These are phyloP conservation scores for Euschistus heros DNA, from an alignment of 1,140 invertebrate genomes.

Conservation along the genomic window DNA sequence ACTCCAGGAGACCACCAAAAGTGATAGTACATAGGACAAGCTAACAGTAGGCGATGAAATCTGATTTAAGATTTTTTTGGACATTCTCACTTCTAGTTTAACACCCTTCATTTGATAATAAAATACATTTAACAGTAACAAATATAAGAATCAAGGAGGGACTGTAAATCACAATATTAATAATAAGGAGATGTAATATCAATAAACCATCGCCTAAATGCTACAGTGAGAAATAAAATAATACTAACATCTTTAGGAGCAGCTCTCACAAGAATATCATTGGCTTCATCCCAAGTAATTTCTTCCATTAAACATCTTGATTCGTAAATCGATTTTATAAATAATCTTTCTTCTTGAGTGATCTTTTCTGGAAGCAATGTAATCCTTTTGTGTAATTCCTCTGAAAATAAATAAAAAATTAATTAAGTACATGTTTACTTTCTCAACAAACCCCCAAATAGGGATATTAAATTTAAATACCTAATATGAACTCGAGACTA, in stretches of 20 bases:
- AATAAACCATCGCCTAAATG: background rate
- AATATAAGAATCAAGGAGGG: background rate
- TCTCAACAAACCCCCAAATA: no score
- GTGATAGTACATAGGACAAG: no score
- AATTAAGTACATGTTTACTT: no score
- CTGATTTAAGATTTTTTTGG: no score
- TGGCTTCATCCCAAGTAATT: slow-evolving; percentile 60
- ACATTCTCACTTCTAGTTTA: no score
- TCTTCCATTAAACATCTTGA: slow-evolving; percentile 49
- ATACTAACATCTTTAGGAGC: slow-evolving; percentile 41
- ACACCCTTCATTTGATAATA: no score
- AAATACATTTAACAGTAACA: no score
- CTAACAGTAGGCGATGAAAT: no score
- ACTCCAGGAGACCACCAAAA: no score
- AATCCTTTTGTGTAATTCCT: slow-evolving; percentile 59
- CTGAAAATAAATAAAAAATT: no score
- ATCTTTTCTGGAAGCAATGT: slow-evolving; percentile 63
- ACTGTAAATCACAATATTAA: background rate
- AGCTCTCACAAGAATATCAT: slow-evolving; percentile 65
- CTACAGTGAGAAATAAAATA: background rate
- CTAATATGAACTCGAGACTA: no score
- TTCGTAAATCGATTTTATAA: slow-evolving; percentile 50
- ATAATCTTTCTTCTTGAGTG: slow-evolving; percentile 48
- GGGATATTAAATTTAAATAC: no score
- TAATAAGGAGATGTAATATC: background rate